Evolutionary conservation across 2,113 vertebrate species (phyloP), one percentile per base, ranked within the genome.

Genomic region (Oncorhynchus kisutch): DNA sequence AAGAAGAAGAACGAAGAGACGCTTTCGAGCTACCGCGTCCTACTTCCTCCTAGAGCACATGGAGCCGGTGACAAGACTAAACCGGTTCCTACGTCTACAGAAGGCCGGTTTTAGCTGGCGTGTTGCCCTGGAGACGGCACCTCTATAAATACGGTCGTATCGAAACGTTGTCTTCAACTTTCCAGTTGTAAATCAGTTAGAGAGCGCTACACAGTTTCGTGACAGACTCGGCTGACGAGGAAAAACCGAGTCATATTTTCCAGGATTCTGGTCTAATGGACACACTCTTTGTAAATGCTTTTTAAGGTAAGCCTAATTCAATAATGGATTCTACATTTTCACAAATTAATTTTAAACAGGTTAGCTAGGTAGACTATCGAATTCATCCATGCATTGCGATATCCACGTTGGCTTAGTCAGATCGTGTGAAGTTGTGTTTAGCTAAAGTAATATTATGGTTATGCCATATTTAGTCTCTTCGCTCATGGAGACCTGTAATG

Each of bases 81-180:
- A 97, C 96, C 95, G 96, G 97, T 95, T 95, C 90, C 12, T 78
- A 79, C 79, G 77, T 81, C 78, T 79, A 81, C 66, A 49, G 6
- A 67, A 80, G 93, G 93, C 97, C 96, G 96, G 96, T 98, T 97
- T 94, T 90, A 97, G 95, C 97, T 97, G 95, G 97, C 91, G 90
- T 83, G 96, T 97, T 93, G 90, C 92, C 94, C n/a, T 91, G 85
- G 93, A 80, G 91, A 97, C 96, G 78, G 27, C 76, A 71, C 85
- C 82, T 60, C 90, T 97, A 97, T 98, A 98, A 95, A 96, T 94
- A 90, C 59, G 5, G 45, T 4, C 1, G 6, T 72, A 0, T 68
- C 70, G 5, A n/a, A 1, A 18, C 34, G 0, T 67, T 78, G 68
- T 73, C 75, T 78, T 84, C 70, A 81, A 86, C 77, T 87, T 72